Evolutionary conservation across 2,113 vertebrate genomes (phyloP), one percentile per base, ranked within the genome.

Genomic region (Gobiocypris rarus): DNA sequence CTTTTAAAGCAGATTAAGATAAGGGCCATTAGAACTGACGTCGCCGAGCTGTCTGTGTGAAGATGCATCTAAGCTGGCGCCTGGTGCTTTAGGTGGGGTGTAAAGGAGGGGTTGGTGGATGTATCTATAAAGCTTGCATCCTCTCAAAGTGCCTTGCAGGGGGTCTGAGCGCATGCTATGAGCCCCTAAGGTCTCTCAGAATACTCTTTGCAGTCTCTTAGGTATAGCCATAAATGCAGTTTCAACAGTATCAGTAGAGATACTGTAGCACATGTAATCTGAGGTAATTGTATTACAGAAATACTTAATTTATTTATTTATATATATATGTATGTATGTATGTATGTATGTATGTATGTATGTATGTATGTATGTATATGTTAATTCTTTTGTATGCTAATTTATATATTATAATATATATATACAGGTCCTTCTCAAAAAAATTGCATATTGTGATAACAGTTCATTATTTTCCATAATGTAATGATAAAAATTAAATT

Each of bases 1-100:
- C 96, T 97, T 97, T 97, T 96, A 96, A 96, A 95, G 95, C 92
- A 96, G 95, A 95, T 95, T 93, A 95, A 95, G 95, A 96, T 96
- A 95, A 96, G 93, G 92, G 93, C 96, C 95, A 96, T 96, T 96
- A 97, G 92, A 91, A 93, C 93, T 94, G 93, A 94, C 93, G 95
- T 96, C 94, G 95, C 95, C 94, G 86, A 91, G 85, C 95, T 95
- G 95, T 96, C 96, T 97, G 94, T 93, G 94, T 95, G 94, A 96
- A 96, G 95, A 96, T 91, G 90, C 92, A 93, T 92, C 93, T 93
- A 88, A 87, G 86, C 94, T 93, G 94, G 94, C 94, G 94, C 94
- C 95, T 95, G 88, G 86, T 87, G 91, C 91, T 85, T 78, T 45
- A 89, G 91, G 92, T 92, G 24, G 73, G 50, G 91, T 92, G 92